Percentiles rank a stretch among this genome's conserved stretches.
Evolutionary conservation across 2,888 invertebrate genomes (phyloP).

Genomic region (Dione juno): DNA sequence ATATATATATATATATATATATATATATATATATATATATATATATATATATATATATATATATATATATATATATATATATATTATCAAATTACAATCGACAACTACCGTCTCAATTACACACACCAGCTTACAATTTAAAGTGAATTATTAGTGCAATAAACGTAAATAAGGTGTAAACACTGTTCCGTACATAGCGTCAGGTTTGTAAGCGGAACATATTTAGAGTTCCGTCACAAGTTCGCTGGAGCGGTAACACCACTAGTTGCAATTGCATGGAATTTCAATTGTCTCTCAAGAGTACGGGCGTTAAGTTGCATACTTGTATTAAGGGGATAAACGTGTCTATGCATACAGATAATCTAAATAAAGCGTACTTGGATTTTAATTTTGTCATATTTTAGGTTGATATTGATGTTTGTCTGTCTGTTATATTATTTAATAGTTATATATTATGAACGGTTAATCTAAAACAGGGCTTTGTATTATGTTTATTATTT

Average conservation of each 20-base stretch:
- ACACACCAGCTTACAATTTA: too few species aligned
- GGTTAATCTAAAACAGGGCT: too few species aligned
- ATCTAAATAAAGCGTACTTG: not conserved
- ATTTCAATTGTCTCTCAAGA: slow-evolving; percentile 23
- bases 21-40: too few species aligned
- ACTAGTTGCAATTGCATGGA: slow-evolving; percentile 17
- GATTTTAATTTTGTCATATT: not conserved
- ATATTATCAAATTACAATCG: too few species aligned
- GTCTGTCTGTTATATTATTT: not conserved
- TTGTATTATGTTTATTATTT: too few species aligned
- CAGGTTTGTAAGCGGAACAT: slow-evolving; percentile 8
- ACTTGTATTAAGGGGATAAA: slow-evolving; percentile 39
- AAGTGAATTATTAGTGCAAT: not conserved
- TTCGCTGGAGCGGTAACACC: slow-evolving; percentile 10
- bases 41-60: too few species aligned
- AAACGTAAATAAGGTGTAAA: not conserved
- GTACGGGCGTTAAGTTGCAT: slow-evolving; percentile 14
- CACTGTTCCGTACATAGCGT: not conserved
- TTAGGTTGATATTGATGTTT: not conserved
- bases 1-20: too few species aligned
- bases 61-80: too few species aligned
- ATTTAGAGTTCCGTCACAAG: slow-evolving; percentile 17
- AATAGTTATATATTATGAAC: too few species aligned
- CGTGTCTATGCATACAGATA: slow-evolving; percentile 1
- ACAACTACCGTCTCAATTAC: too few species aligned